These are phyloP conservation scores for Sigmodon hispidus DNA, from an alignment of 2,113 vertebrate species.

Conservation along the genomic window DNA sequence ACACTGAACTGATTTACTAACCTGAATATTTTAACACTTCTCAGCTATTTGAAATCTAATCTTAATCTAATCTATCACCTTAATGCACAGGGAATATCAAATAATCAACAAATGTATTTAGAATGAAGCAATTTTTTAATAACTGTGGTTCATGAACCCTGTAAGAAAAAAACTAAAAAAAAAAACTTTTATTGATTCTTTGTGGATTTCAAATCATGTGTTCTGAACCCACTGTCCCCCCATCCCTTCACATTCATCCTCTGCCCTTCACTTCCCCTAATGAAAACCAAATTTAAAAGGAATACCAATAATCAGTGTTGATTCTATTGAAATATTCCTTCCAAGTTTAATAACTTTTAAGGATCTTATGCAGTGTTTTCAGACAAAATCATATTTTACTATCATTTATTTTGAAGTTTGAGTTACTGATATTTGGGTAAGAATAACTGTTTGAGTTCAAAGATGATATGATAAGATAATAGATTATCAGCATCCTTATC, in stretches of 20 bases:
- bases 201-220: background rate
- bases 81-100: background rate
- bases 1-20: background rate
- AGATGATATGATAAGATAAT: too few species aligned
- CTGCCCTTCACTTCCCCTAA: background rate
- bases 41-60: background rate
- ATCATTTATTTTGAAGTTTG: background rate
- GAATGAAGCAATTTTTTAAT: background rate
- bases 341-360: background rate
- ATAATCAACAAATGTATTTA: background rate
- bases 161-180: background rate
- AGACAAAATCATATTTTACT: background rate
- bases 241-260: background rate
- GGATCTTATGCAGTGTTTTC: background rate
- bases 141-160: background rate
- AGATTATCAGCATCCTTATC: background rate
- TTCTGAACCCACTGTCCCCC: background rate
- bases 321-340: background rate
- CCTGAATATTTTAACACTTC: constrained; percentile 12
- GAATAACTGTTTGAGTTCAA: too few species aligned
- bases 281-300: background rate
- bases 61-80: background rate
- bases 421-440: background rate
- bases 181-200: background rate
- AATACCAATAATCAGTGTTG: background rate